Percentiles rank a stretch among this genome's conserved stretches.
Conservation (phyloP, 2,888 invertebrate genomes). For the Xiphydria camelus region DNA sequence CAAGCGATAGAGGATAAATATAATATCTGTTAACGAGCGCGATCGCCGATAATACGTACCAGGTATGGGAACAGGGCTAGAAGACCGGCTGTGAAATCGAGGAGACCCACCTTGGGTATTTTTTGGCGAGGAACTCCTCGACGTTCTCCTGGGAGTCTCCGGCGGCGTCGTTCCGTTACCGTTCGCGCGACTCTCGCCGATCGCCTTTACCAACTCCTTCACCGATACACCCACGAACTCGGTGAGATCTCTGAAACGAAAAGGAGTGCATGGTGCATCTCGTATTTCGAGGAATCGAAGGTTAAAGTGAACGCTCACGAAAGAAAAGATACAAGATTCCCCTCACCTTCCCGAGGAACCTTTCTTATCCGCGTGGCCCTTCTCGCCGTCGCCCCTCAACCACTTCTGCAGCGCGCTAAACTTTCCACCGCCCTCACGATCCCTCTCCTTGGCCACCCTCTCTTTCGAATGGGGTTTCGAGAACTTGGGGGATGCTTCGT, state of each 20-base stretch:
- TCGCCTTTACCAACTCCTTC: slow-evolving; percentile 73
- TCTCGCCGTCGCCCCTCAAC: slow-evolving; percentile 62
- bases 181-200: slow-evolving; percentile 77
- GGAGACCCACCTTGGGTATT: slow-evolving; percentile 58
- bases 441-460: slow-evolving; percentile 41
- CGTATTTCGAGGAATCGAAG: too few relatives aligned
- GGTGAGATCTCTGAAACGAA: slow-evolving; percentile 57
- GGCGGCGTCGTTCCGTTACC: slow-evolving; percentile 77
- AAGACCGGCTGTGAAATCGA: slow-evolving; percentile 61
- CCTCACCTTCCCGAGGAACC: slow-evolving; percentile 51
- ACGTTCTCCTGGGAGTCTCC: slow-evolving; percentile 64
- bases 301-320: background rate
- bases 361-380: slow-evolving; percentile 48
- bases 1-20: too few relatives aligned
- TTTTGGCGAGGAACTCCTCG: slow-evolving; percentile 61
- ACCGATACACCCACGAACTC: slow-evolving; percentile 70
- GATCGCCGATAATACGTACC: too few relatives aligned
- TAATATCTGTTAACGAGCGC: too few relatives aligned
- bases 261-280: too few relatives aligned
- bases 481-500: slow-evolving; percentile 43
- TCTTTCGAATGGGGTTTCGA: slow-evolving; percentile 47
- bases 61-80: slow-evolving; percentile 67
- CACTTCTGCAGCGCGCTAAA: slow-evolving; percentile 63
- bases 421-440: slow-evolving; percentile 49
- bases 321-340: background rate